phyloP scores from a whole-genome alignment of 2,888 invertebrate species.

The Microctonus aethiopoides region DNA sequence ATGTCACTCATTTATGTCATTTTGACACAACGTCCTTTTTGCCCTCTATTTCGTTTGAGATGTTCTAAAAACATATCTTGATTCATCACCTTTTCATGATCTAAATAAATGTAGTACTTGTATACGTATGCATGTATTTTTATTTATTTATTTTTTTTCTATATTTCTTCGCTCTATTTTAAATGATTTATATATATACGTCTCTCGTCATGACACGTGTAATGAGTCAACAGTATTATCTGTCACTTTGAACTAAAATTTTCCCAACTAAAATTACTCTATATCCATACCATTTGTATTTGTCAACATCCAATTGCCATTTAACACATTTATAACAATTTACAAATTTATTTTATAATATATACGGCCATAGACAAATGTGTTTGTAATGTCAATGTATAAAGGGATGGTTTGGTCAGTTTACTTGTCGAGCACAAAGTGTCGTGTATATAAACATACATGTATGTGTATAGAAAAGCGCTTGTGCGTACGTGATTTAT shows the following conservation, averaged over 20 bases:
- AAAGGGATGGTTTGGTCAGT: not conserved
- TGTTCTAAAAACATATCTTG: constrained; percentile 2
- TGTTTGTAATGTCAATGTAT: not conserved
- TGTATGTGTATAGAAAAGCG: constrained; percentile 1
- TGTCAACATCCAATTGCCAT: no score
- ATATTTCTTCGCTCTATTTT: not conserved
- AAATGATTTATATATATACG: not conserved
- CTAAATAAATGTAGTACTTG: not conserved
- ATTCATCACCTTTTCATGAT: constrained; percentile 1
- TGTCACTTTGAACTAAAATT: not conserved
- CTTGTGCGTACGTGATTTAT: constrained; percentile 44
- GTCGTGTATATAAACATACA: not conserved
- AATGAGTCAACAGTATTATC: not conserved
- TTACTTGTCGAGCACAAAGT: not conserved
- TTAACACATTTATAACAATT: no score
- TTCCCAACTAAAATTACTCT: not conserved
- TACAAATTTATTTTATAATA: not conserved
- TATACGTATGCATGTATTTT: not conserved
- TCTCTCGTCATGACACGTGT: not conserved
- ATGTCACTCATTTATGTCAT: constrained; percentile 3
- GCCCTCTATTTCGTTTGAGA: constrained; percentile 8
- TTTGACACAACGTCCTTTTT: constrained; percentile 1
- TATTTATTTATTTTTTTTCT: no score
- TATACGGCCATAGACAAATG: not conserved
- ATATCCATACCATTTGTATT: no score